These are phyloP conservation scores for Globicephala melas DNA, from an alignment of 2,113 vertebrate species.

Conservation along the genomic window DNA sequence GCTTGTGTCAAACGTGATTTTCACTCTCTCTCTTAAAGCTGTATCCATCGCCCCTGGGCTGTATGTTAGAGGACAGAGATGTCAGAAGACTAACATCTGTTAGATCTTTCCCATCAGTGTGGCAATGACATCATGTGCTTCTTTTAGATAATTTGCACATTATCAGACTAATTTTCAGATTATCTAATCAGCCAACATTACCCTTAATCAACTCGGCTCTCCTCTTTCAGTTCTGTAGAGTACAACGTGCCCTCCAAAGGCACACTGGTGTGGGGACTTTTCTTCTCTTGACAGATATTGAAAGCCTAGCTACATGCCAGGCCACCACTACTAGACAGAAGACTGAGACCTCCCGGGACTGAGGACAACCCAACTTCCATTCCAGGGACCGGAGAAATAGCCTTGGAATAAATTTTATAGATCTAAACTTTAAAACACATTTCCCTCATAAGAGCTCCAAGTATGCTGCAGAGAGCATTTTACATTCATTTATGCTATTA, in stretches of 20 bases:
- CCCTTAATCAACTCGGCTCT: conserved; percentile 59
- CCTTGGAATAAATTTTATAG: conserved; percentile 26
- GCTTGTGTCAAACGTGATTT: conserved; percentile 29
- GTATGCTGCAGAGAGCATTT: not conserved
- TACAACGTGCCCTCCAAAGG: conserved; percentile 39
- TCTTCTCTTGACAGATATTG: not conserved
- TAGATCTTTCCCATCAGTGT: conserved; percentile 38
- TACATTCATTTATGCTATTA: not conserved
- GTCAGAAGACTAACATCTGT: conserved; percentile 39
- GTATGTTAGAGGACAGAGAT: conserved; percentile 27
- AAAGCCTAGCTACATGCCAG: not conserved
- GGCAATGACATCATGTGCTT: conserved; percentile 62
- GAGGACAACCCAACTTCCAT: not conserved
- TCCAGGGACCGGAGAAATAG: not conserved
- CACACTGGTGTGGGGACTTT: not conserved
- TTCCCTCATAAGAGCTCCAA: not conserved
- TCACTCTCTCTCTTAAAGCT: not conserved
- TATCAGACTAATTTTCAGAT: conserved; percentile 71
- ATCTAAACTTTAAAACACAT: not conserved
- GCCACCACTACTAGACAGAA: not conserved
- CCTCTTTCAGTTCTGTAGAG: conserved; percentile 25
- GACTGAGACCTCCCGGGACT: not conserved
- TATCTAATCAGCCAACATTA: conserved; percentile 69
- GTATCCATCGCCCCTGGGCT: not conserved
- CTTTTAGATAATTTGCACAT: conserved; percentile 72